Evolutionary conservation across 2,113 vertebrate genomes (phyloP).

Genomic region (Pampusana beccarii): DNA sequence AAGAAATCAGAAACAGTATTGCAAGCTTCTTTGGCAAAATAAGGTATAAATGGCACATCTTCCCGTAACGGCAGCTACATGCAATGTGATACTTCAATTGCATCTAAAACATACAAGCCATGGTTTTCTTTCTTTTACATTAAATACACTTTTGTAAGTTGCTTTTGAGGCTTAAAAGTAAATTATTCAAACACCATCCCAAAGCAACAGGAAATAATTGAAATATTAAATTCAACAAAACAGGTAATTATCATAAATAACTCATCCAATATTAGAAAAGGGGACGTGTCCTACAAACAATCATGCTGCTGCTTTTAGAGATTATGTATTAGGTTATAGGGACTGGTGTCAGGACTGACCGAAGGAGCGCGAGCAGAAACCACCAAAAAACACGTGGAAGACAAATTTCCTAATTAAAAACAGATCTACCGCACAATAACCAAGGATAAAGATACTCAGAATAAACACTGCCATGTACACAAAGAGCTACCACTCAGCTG

Average conservation of each 20-base stretch:
- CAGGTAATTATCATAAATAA: background rate
- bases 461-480: background rate
- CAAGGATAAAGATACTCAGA: background rate
- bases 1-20: background rate
- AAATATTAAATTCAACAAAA: background rate
- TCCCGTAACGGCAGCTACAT: background rate
- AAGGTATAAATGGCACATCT: background rate
- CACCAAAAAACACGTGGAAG: background rate
- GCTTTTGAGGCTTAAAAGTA: background rate
- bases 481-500: accelerated
- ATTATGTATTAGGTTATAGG: background rate
- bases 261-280: background rate
- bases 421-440: background rate
- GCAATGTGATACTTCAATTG: background rate
- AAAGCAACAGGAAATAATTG: background rate
- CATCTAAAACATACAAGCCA: background rate
- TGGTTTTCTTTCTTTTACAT: background rate
- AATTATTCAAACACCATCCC: background rate
- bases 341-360: background rate
- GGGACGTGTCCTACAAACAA: background rate
- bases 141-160: background rate
- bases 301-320: background rate
- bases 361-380: background rate
- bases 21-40: background rate
- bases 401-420: background rate